Conservation (phyloP, 2,888 invertebrate genomes). For the Xestia xanthographa region DNA sequence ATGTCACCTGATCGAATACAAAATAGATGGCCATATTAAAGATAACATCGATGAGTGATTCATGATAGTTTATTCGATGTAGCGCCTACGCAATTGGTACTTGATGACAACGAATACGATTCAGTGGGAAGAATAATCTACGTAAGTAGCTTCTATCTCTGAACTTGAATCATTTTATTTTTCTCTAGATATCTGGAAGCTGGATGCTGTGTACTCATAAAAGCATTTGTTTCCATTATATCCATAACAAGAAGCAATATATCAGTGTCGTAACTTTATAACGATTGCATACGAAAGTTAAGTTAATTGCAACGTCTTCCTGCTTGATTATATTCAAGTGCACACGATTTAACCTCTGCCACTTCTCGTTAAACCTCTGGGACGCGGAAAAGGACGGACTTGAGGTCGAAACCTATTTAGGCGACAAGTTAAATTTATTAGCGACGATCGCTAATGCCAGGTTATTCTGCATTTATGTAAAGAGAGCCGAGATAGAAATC, state of each 20-base stretch:
- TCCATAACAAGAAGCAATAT: slow-evolving; percentile 37
- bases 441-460: slow-evolving; percentile 14
- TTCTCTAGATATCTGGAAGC: slow-evolving; percentile 16
- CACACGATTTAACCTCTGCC: slow-evolving; percentile 65
- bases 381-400: slow-evolving; percentile 51
- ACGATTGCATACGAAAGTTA: slow-evolving; percentile 41
- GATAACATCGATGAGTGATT: slow-evolving; percentile 56
- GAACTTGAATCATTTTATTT: slow-evolving; percentile 18
- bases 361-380: slow-evolving; percentile 61
- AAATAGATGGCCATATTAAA: slow-evolving; percentile 60
- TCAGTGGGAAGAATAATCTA: slow-evolving; percentile 16
- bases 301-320: slow-evolving; percentile 59
- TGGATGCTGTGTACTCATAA: slow-evolving; percentile 17
- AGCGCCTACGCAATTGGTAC: slow-evolving; percentile 20
- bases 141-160: slow-evolving; percentile 2
- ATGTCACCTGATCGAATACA: slow-evolving; percentile 92
- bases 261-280: slow-evolving; percentile 54
- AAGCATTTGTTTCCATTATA: slow-evolving; percentile 29
- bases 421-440: slow-evolving; percentile 60
- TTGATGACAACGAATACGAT: slow-evolving; percentile 4
- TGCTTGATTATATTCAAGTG: slow-evolving; percentile 57
- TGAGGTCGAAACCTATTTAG: slow-evolving; percentile 48
- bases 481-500: slow-evolving; percentile 22
- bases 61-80: slow-evolving; percentile 49
- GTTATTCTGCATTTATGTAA: slow-evolving; percentile 24